Evolutionary conservation across 2,888 invertebrate genomes (phyloP), one percentile per base, ranked within the genome.

Genomic region (Aethes cnicana): DNA sequence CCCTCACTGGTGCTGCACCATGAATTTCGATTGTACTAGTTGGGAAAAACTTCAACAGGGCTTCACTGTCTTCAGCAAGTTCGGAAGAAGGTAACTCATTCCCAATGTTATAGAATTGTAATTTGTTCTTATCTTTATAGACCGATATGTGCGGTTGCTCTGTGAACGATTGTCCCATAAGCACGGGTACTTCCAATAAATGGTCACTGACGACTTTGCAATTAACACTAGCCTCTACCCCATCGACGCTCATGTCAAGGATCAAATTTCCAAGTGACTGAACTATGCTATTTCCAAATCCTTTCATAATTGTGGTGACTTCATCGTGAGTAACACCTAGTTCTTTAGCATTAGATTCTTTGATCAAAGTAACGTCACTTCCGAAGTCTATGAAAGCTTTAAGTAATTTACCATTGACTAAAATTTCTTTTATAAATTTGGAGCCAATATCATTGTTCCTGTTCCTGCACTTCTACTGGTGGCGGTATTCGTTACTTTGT

Each of bases 361-460:
- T 35, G 1, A 50, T 42, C 1, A 50, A n/a, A 1, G 49, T 43
- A 1, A 36, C 49, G 2, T 50, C 36, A 20, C 49, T 50, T 16
- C 49, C 49, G 30, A 50, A 50, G 16, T 50, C 50, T n/a, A 50
- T 25, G n/a, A 50, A 50, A 28, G 50, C 43, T 14, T 18, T 11
- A 5, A 50, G 1, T 2, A 30, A 1, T 2, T 28, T 20, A 23
- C 37, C 37, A 20, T 50, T 50, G 2, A 50, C n/a, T 12, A 2
- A 9, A 0, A 41, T 28, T 1, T 33, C 25, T 11, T 49, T 49
- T 2, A 28, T 8, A 33, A 43, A 50, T 21, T 43, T 50, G 1
- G 35, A 33, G 11, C 35, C 16, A 1, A 18, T 7, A n/a, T 25
- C 21, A 17, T 8, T n/a, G 17, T 17, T n/a, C 8, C 12, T 4